phyloP scores from a whole-genome alignment of 2,797 vertebrate genomes.

The Helostoma temminkii region DNA sequence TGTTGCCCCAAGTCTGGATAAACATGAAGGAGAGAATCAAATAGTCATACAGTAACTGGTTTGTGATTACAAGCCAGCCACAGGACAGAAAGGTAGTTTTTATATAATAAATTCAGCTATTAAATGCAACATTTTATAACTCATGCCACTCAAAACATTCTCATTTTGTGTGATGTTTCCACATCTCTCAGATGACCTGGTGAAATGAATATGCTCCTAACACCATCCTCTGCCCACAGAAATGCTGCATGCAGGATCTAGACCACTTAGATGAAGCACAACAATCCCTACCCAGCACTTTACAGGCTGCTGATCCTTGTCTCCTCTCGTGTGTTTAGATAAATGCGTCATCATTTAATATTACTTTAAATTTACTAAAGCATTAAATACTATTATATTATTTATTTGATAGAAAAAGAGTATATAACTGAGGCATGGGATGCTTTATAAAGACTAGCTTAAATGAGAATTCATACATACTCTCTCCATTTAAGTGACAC shows the following conservation, averaged over 20 bases:
- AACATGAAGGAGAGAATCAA: slow-evolving; percentile 34
- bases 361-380: neutral
- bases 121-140: neutral
- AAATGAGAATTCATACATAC: neutral
- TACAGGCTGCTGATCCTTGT: slow-evolving; percentile 11
- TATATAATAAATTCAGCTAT: too few relatives aligned
- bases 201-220: neutral
- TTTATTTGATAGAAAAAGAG: too few relatives aligned
- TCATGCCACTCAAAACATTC: neutral
- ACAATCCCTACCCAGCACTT: slow-evolving; percentile 9
- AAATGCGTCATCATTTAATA: neutral
- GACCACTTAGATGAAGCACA: neutral
- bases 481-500: neutral
- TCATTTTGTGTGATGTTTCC: neutral
- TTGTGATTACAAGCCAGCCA: neutral
- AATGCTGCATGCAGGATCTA: too few relatives aligned
- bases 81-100: neutral
- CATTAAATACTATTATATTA: too few relatives aligned
- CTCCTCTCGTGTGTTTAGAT: slow-evolving; percentile 21
- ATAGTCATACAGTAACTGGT: slow-evolving; percentile 26
- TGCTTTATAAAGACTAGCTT: too few relatives aligned
- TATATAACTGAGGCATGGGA: too few relatives aligned
- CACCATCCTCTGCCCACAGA: neutral
- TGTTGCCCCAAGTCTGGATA: slow-evolving; percentile 23
- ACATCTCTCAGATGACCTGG: neutral